A percentile compares a stretch with the other conserved stretches of the same genome.
phyloP scores from a whole-genome alignment of 2,888 invertebrate genomes.

The Idaea aversata region DNA sequence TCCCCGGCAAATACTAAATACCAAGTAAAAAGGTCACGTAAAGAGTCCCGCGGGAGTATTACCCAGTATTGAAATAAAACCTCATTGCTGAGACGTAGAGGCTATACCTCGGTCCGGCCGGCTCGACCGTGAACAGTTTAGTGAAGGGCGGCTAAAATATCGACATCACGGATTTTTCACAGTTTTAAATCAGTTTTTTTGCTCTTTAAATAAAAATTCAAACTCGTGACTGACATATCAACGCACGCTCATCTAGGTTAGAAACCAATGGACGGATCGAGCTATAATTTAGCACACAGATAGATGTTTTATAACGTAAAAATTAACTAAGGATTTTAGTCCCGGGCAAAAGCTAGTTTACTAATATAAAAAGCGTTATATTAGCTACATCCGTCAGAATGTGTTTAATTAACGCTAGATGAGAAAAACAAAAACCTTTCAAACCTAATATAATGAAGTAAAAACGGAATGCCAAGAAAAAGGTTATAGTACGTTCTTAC shows the following conservation, averaged over 20 bases:
- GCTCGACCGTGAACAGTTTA: conserved; percentile 11
- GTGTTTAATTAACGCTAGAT: too few relatives aligned
- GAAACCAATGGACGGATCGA: too few relatives aligned
- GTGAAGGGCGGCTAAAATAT: conserved; percentile 1
- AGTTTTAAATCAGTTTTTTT: neutral
- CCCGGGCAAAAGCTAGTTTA: too few relatives aligned
- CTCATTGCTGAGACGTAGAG: conserved; percentile 12
- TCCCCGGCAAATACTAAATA: neutral
- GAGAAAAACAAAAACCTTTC: too few relatives aligned
- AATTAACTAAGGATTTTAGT: too few relatives aligned
- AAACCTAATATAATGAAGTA: too few relatives aligned
- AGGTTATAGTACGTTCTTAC: neutral
- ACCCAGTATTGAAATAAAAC: conserved; percentile 20
- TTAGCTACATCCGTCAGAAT: too few relatives aligned
- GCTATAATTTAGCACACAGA: too few relatives aligned
- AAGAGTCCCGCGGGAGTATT: conserved; percentile 14
- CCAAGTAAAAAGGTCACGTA: conserved; percentile 16
- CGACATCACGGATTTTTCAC: neutral
- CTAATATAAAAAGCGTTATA: too few relatives aligned
- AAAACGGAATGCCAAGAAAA: too few relatives aligned
- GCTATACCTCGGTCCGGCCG: neutral
- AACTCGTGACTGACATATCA: neutral
- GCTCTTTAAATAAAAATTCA: neutral
- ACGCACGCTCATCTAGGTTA: too few relatives aligned
- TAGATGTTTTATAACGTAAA: too few relatives aligned